A percentile compares a stretch with the other conserved stretches of the same genome.
These are phyloP conservation scores for Laticauda colubrina DNA, from an alignment of 2,113 vertebrate genomes.

Conservation along the genomic window DNA sequence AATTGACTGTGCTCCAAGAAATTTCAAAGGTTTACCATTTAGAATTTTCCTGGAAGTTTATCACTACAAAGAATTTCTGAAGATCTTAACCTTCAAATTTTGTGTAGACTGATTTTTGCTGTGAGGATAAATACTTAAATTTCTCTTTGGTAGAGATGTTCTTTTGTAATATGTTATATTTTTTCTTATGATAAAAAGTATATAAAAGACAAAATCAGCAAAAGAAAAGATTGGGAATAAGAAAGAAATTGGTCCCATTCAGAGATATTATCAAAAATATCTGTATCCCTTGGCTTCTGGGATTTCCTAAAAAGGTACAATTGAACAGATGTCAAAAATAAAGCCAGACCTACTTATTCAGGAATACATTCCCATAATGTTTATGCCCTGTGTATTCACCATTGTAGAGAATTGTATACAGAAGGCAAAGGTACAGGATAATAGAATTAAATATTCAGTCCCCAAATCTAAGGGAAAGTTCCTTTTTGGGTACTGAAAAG, in stretches of 20 bases:
- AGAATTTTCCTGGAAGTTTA: not conserved
- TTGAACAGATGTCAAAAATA: not conserved
- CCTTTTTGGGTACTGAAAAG: not conserved
- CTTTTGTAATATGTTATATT: not conserved
- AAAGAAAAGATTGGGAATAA: not conserved
- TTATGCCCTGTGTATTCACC: not conserved
- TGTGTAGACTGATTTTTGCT: not conserved
- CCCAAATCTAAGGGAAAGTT: not conserved
- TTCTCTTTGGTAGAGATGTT: not conserved
- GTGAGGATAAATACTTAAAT: not conserved
- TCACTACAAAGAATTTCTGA: not conserved
- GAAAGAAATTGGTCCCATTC: not conserved
- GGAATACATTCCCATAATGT: not conserved
- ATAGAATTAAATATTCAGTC: not conserved
- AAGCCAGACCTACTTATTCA: not conserved
- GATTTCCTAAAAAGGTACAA: not conserved
- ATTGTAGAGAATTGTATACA: not conserved
- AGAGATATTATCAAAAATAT: not conserved
- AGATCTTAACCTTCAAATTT: not conserved
- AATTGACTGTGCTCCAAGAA: not conserved
- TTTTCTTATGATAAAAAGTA: not conserved
- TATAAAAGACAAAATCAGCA: not conserved
- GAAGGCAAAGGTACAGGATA: not conserved
- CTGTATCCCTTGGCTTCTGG: too few species aligned
- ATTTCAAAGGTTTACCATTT: not conserved